These are phyloP conservation scores for Bombus waltoni DNA, from an alignment of 1,140 invertebrate species.

Conservation along the genomic window DNA sequence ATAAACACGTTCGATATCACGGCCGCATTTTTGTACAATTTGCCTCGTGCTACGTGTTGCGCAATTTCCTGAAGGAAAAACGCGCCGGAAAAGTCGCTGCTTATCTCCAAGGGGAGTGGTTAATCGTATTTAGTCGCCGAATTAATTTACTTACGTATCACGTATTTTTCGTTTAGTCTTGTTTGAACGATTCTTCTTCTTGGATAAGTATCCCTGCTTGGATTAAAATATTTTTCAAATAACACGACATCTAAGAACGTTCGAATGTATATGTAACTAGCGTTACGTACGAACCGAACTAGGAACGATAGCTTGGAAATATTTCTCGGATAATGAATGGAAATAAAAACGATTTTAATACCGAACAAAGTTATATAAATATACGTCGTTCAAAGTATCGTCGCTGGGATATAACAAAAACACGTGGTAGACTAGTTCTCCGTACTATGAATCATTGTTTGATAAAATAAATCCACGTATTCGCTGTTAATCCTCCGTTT, in stretches of 20 bases:
- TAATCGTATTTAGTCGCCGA: background rate
- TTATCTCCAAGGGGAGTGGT: background rate
- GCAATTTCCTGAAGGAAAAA: slow-evolving; percentile 2
- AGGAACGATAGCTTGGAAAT: background rate
- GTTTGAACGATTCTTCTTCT: background rate
- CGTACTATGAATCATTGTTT: no score
- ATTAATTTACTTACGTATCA: background rate
- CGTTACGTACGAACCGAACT: background rate
- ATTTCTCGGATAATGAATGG: no score
- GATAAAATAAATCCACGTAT: background rate
- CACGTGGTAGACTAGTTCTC: no score
- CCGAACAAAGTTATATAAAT: background rate
- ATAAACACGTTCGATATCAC: background rate
- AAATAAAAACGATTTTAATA: background rate
- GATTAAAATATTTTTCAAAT: background rate
- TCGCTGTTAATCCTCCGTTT: background rate
- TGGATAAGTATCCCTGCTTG: background rate
- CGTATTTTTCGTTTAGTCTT: background rate
- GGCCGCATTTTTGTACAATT: background rate
- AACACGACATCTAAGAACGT: background rate
- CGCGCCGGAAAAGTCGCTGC: background rate
- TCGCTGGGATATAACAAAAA: no score
- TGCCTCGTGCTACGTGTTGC: slow-evolving; percentile 15
- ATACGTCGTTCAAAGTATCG: no score
- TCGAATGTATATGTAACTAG: background rate